phyloP scores from a whole-genome alignment of 1,140 invertebrate species.

The Drosophila pectinifera region DNA sequence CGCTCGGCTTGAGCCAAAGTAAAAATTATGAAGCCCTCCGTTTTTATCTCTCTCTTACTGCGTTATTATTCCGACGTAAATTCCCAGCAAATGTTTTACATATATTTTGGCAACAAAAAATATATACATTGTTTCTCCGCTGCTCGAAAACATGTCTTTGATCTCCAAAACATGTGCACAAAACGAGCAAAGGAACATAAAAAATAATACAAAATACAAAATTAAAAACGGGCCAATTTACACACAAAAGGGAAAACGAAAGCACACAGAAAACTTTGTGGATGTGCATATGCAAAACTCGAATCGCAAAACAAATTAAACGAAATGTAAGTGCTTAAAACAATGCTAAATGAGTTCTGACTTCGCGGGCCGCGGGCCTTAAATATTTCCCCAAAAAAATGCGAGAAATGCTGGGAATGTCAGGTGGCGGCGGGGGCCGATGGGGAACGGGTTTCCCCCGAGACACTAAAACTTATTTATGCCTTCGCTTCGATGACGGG shows the following conservation, averaged over 20 bases:
- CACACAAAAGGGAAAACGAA: conserved; percentile 53
- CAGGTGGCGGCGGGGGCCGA: conserved; percentile 1
- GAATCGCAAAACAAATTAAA: conserved; percentile 53
- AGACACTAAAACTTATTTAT: conserved; percentile 67
- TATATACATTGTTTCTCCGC: conserved; percentile 44
- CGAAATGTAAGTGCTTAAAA: conserved; percentile 68
- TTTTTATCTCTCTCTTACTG: conserved; percentile 9
- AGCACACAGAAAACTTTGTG: conserved; percentile 28
- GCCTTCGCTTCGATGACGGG: conserved; percentile 34
- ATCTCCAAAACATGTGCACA: conserved; percentile 66
- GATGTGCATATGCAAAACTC: conserved; percentile 42
- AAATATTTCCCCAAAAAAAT: conserved; percentile 51
- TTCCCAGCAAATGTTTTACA: conserved; percentile 71
- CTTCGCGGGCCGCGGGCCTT: conserved; percentile 32
- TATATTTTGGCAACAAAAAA: conserved; percentile 25
- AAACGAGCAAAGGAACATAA: conserved; percentile 21
- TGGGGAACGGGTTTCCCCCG: conserved; percentile 51
- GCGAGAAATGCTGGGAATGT: conserved; percentile 23
- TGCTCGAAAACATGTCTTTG: conserved; percentile 76
- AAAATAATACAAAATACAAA: conserved; percentile 19
- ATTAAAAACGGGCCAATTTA: conserved; percentile 63
- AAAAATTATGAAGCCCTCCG: conserved; percentile 18
- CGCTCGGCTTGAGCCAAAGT: conserved; percentile 29
- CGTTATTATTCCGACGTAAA: conserved; percentile 65
- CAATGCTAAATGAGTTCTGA: conserved; percentile 63